A percentile compares a stretch with the other conserved stretches of the same genome.
Conservation (phyloP, 1,140 invertebrate species). For the Caerostris extrusa region DNA sequence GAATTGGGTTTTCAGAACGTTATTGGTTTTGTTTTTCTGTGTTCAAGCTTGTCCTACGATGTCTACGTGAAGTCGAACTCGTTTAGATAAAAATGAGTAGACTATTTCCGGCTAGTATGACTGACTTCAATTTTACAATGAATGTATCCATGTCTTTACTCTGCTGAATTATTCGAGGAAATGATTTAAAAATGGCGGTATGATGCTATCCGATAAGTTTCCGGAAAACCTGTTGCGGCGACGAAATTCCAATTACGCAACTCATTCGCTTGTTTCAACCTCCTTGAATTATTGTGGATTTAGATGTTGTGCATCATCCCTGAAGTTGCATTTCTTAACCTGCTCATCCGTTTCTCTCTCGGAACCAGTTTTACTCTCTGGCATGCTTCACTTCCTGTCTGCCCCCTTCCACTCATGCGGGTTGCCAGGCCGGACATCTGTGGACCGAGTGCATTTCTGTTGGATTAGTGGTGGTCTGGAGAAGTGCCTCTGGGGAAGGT, state of each 20-base stretch:
- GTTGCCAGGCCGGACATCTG: background rate
- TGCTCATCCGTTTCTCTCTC: constrained; percentile 30
- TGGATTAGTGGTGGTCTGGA: background rate
- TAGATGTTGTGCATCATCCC: background rate
- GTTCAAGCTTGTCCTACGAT: no score
- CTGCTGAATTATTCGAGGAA: background rate
- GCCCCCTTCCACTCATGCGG: constrained; percentile 9
- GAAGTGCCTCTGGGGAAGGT: background rate
- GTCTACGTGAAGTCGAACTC: no score
- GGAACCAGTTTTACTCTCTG: constrained; percentile 20
- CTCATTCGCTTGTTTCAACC: constrained; percentile 8
- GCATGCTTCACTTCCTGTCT: background rate
- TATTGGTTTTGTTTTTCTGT: no score
- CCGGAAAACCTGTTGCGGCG: background rate
- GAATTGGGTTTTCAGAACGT: no score
- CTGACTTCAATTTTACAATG: no score
- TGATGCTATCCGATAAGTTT: background rate
- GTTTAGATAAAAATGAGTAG: no score
- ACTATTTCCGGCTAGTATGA: no score
- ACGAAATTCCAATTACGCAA: background rate
- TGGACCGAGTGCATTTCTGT: background rate
- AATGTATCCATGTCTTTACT: no score
- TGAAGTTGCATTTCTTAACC: constrained; percentile 20
- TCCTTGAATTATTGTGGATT: constrained; percentile 3
- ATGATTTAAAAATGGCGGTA: background rate